Evolutionary conservation across 2,113 vertebrate genomes (phyloP), one percentile per base, ranked within the genome.

Genomic region (Elachura formosa): DNA sequence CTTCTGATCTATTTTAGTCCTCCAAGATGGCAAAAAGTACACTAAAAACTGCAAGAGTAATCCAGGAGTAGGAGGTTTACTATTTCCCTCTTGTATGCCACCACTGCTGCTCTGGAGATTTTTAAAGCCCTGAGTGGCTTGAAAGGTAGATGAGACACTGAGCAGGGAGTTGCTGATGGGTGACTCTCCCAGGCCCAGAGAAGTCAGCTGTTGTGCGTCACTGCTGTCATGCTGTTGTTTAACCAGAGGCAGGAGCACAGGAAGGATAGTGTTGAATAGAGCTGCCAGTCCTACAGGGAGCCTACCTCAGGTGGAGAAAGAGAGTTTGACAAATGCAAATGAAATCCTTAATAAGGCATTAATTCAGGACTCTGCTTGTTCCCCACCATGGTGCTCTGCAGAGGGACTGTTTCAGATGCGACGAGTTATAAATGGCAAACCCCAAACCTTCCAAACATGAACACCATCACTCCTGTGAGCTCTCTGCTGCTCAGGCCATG

Each of bases 211-310:
- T 4, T 90, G 14, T 31, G 59, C 71, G 85, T 86, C 92, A 61
- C 62, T 54, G 82, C 56, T 89, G 93, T 84, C 81, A 87, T 1
- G 0, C 11, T 40, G 45, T 1, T 43, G 38, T 41, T 61, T 9
- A 5, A 15, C 29, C 43, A 38, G 41, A n/a, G 22, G 66, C 77
- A 67, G 61, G 31, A 41, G 36, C 40, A 52, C 0, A 7, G 71
- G 17, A 84, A 36, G 56, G 48, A 78, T 1, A 2, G 52, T 9
- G 72, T 71, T 40, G 72, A 17, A 6, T 52, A 31, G 90, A 49
- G 71, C 66, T 59, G 76, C 62, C 0, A 0, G 12, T 77, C 2
- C 0, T 22, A 19, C 0, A 0, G 43, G 28, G 46, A 89, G 26
- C 48, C 84, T 52, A 55, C 31, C 33, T 17, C 59, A 4, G 3